Evolutionary conservation across 2,797 vertebrate species (phyloP).

Genomic region (Rhinella marina): DNA sequence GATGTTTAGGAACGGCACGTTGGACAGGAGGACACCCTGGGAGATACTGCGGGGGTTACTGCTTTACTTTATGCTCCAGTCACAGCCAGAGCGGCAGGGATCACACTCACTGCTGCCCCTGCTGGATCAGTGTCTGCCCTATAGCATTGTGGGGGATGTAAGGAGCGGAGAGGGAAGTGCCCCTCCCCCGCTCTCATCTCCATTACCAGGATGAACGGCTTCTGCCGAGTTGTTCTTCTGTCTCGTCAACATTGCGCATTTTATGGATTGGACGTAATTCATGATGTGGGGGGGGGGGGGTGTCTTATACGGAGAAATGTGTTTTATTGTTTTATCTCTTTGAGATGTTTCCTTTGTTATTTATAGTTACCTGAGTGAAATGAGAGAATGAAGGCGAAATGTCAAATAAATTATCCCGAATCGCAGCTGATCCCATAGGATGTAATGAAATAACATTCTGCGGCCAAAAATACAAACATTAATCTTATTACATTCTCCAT

Average conservation of each 20-base stretch:
- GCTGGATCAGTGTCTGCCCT: too few species aligned
- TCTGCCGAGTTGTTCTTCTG: slow-evolving; percentile 65
- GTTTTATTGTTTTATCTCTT: slow-evolving; percentile 66
- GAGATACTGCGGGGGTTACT: too few species aligned
- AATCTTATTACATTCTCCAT: slow-evolving; percentile 58
- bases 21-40: too few species aligned
- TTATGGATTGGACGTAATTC: slow-evolving; percentile 69
- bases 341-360: slow-evolving; percentile 63
- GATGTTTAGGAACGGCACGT: background rate
- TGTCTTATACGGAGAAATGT: slow-evolving; percentile 67
- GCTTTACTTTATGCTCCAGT: background rate
- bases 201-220: slow-evolving; percentile 25
- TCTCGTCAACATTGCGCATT: slow-evolving; percentile 63
- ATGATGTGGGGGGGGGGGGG: slow-evolving; percentile 29
- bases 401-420: slow-evolving; percentile 72
- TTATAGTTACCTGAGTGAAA: slow-evolving; percentile 67
- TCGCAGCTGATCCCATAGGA: slow-evolving; percentile 68
- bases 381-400: slow-evolving; percentile 64
- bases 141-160: too few species aligned
- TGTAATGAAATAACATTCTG: slow-evolving; percentile 64
- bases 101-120: background rate
- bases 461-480: slow-evolving; percentile 66
- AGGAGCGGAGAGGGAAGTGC: background rate
- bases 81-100: background rate
- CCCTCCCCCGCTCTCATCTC: background rate